A percentile compares a stretch with the other conserved stretches of the same genome.
These are phyloP conservation scores for Rhea americana DNA, from an alignment of 2,113 vertebrate genomes.

Conservation along the genomic window DNA sequence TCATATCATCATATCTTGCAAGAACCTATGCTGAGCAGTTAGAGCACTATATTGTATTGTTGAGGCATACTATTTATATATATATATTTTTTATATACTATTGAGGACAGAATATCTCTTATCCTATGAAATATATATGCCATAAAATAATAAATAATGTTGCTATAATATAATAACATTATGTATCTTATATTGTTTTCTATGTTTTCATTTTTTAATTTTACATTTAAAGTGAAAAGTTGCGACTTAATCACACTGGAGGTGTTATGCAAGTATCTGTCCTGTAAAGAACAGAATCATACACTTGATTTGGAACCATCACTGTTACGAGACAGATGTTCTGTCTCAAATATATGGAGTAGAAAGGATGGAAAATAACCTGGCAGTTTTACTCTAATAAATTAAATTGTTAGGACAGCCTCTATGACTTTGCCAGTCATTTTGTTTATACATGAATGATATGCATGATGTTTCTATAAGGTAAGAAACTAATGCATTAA, in stretches of 20 bases:
- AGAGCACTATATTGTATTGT: neutral
- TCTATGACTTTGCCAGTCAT: conserved; percentile 28
- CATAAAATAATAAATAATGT: neutral
- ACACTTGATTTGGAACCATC: neutral
- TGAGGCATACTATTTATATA: neutral
- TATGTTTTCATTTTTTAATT: neutral
- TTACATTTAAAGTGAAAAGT: neutral
- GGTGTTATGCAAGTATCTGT: neutral
- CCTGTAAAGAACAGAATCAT: neutral
- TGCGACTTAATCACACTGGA: neutral
- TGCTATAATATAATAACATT: neutral
- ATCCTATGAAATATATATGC: neutral
- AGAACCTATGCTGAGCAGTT: neutral
- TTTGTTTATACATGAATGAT: conserved; percentile 24
- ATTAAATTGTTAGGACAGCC: neutral
- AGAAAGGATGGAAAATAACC: conserved; percentile 28
- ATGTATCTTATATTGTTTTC: neutral
- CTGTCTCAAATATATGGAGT: conserved; percentile 20
- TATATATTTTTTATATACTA: too few relatives aligned
- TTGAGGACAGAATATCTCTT: neutral
- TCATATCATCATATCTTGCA: rapidly evolving
- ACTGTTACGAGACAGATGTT: conserved; percentile 35
- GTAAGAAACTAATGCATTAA: neutral
- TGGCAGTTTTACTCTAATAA: conserved; percentile 17
- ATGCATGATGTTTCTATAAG: neutral